Base-by-base conservation (phyloP, 1,140 invertebrate genomes). In the Lamellibrachia luymesi region DNA sequence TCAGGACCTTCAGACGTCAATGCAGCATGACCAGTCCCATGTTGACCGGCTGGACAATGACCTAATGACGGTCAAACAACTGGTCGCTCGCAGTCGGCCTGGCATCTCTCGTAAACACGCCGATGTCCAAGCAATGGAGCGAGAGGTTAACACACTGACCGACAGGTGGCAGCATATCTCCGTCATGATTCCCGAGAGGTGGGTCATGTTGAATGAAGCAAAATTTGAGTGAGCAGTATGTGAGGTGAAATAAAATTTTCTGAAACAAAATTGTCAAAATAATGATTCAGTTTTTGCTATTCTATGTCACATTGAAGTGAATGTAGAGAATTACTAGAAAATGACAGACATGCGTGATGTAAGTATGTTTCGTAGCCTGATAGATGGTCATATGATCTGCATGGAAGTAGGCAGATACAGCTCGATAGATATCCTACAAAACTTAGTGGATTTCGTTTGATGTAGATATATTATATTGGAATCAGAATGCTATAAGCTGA, bases 1-100 rank as follows among this genome's bases (percentile, higher is more conserved):
- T 51, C 97, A 98, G 95, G 97, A 97, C 64, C 96, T 99, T 94
- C 98, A 99, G 96, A 98, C 98, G 80, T 97, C 97, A 0, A 98
- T 98, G 50, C 97, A 98, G 92, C 97, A 98, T 95, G 98, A 98
- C 95, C 98, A 99, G 96, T 97, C 98, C 8, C 97, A 97, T 13
- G 97, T 99, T 95, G 98, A 99, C 95, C 98, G 98, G 95, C 97
- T 99, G 95, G 98, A 98, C 95, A 98, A 98, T 93, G 98, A 99
- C 95, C 98, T 98, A 0, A 98, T 98, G 94, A 98, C 98, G 95
- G 97, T 98, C 80, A 97, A 98, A 91, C 97, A 98, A 89, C 97
- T 99, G 91, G 98, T 98, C 0, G 98, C 98, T 95, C 97, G 97
- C 94, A 98, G 98, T 2, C 96, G 98, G 92, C 97, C 97, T 96